A percentile compares a stretch with the other conserved stretches of the same genome.
These are phyloP conservation scores for Phyllotreta striolata DNA, from an alignment of 2,888 invertebrate species.

Conservation along the genomic window DNA sequence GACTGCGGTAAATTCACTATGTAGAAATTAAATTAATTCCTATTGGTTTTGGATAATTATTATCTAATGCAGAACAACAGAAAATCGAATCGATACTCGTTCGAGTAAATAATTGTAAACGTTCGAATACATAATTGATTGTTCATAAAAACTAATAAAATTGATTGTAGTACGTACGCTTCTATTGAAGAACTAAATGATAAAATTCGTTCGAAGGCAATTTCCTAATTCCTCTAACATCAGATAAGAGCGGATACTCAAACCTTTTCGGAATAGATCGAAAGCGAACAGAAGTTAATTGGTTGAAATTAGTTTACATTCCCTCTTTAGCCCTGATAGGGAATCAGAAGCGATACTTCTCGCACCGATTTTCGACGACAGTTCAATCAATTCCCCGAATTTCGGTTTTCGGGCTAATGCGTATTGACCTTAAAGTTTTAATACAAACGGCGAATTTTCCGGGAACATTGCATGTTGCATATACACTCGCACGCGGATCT, in stretches of 20 bases:
- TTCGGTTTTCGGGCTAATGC: slow-evolving; percentile 26
- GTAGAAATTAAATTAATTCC: too few species aligned
- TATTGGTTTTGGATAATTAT: too few species aligned
- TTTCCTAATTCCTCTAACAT: too few species aligned
- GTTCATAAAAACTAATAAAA: neutral
- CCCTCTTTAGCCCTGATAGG: slow-evolving; percentile 24
- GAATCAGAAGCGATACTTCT: slow-evolving; percentile 24
- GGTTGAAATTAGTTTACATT: slow-evolving; percentile 30
- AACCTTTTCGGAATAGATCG: slow-evolving; percentile 1
- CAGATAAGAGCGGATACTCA: too few species aligned
- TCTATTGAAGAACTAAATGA: neutral
- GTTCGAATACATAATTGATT: too few species aligned
- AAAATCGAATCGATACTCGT: too few species aligned
- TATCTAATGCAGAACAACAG: too few species aligned
- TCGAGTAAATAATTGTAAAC: too few species aligned
- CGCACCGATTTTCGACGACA: slow-evolving; percentile 16
- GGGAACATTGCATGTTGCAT: too few species aligned
- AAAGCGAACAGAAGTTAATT: slow-evolving; percentile 24
- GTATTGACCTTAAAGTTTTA: slow-evolving; percentile 14
- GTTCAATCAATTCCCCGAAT: slow-evolving; percentile 17
- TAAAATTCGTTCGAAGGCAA: too few species aligned
- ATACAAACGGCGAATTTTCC: neutral
- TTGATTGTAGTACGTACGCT: neutral
- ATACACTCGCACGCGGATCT: too few species aligned
- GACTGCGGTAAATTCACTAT: too few species aligned